Evolutionary conservation across 2,888 invertebrate species (phyloP).

Genomic region (Drosophila prostipennis): DNA sequence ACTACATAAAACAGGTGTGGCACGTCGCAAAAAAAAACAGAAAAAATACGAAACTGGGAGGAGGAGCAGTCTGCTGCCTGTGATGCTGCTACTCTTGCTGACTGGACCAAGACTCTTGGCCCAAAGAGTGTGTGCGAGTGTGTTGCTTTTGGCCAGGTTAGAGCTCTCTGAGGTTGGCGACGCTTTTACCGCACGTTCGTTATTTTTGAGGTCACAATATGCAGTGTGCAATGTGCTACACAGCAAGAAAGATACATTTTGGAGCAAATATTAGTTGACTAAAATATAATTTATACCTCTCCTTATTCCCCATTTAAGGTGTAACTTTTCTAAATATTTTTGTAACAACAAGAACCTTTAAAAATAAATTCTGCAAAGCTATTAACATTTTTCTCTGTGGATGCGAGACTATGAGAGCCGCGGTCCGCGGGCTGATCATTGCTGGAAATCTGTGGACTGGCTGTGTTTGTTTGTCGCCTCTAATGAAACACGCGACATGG

Average conservation of each 20-base stretch:
- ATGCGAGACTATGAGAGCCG: conserved; percentile 14
- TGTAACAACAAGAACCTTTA: not conserved
- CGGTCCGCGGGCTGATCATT: conserved; percentile 65
- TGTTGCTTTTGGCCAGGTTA: conserved; percentile 46
- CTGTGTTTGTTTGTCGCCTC: conserved; percentile 76
- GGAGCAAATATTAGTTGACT: not conserved
- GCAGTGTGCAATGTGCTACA: conserved; percentile 41
- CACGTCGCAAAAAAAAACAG: conserved; percentile 58
- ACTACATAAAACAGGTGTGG: conserved; percentile 79
- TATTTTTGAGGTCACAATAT: conserved; percentile 79
- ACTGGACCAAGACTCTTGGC: conserved; percentile 70
- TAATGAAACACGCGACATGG: conserved; percentile 80
- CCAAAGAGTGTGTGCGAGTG: conserved; percentile 56
- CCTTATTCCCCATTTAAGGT: not conserved
- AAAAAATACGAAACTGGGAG: conserved; percentile 61
- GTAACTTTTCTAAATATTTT: not conserved
- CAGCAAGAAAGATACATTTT: not conserved
- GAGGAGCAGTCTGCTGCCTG: conserved; percentile 55
- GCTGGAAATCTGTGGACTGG: conserved; percentile 69
- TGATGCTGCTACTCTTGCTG: conserved; percentile 58
- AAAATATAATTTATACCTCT: not conserved
- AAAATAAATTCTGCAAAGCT: not conserved
- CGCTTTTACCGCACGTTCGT: conserved; percentile 80
- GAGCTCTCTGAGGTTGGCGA: conserved; percentile 72
- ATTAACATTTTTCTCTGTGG: not conserved